phyloP scores from a whole-genome alignment of 2,113 vertebrate species.

The Rhinolophus ferrumequinum region DNA sequence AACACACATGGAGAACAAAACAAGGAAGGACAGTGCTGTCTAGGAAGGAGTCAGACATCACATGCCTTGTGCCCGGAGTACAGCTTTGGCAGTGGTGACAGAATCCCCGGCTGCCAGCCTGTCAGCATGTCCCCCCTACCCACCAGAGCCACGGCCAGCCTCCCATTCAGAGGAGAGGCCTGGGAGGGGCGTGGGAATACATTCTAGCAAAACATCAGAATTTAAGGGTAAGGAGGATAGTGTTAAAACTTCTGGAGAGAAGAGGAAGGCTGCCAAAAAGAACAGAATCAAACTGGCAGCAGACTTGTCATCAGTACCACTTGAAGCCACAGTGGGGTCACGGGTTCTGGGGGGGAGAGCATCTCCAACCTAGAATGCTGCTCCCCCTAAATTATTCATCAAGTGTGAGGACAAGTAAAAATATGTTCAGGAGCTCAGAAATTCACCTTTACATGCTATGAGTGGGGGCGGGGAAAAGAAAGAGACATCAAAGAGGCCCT shows the following conservation, averaged over 20 bases:
- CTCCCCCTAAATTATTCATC: background rate
- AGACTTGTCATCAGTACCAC: background rate
- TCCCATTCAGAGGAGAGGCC: background rate
- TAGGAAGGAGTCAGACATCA: background rate
- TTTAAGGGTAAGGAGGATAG: background rate
- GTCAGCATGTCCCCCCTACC: background rate
- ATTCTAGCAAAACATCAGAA: background rate
- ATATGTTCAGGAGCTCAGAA: background rate
- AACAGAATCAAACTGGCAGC: background rate
- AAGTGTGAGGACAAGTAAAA: background rate
- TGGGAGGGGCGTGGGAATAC: background rate
- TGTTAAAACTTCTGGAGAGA: conserved; percentile 4
- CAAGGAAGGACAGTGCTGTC: background rate
- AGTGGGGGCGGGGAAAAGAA: background rate
- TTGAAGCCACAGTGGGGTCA: background rate
- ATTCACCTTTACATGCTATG: background rate
- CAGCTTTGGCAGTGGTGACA: background rate
- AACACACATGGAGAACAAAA: background rate
- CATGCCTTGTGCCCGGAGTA: background rate
- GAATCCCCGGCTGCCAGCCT: background rate
- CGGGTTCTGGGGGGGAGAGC: background rate
- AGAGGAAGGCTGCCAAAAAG: background rate
- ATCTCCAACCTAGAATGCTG: background rate
- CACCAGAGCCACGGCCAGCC: background rate
- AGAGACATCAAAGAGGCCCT: background rate